Evolutionary conservation across 2,797 vertebrate species (phyloP), one percentile per base, ranked within the genome.

Genomic region (Trachops cirrhosus): DNA sequence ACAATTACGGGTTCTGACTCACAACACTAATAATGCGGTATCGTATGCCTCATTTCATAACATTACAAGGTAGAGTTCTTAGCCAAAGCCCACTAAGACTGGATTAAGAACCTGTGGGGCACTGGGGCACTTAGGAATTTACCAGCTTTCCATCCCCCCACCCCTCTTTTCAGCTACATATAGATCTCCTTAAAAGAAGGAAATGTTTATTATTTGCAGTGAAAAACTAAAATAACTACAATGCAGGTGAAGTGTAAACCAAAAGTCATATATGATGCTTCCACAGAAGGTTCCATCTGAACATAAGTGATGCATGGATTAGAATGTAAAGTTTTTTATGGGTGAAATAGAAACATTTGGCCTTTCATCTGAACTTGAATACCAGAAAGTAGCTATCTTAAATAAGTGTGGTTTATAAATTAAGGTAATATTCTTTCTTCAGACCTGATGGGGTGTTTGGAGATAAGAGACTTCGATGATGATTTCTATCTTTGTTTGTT

Each of bases 161-260:
- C 46, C 10, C 21, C 3, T 57, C 52, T 84, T 92, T 67, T 85
- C 21, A 48, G 16, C 22, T 50, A 68, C 10, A 29, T 84, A 44
- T 78, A 26, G 68, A 21, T 75, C 59, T 32, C 10, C 8, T 94
- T 90, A 32, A 92, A 70, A 54, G 26, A 82, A 91, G 6, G 37
- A 96, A 57, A 16, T 57, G 48, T 48, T 94, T 92, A 48, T 78
- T 74, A 86, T 67, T 95, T 7, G 54, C 6, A 88, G 46, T 90
- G 39, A 64, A 84, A 86, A 82, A 22, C 3, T 24, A 44, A 95
- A 96, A 93, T 75, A 88, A 57, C 0, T 52, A 11, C 6, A 93
- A 41, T 79, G 73, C 39, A 90, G 79, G 46, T n/a, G 19, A 90
- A 83, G 71, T 50, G 4, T 34, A 80, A 96, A 86, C 22, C 24